phyloP scores from a whole-genome alignment of 2,113 vertebrate species.

The Chlorocebus sabaeus region DNA sequence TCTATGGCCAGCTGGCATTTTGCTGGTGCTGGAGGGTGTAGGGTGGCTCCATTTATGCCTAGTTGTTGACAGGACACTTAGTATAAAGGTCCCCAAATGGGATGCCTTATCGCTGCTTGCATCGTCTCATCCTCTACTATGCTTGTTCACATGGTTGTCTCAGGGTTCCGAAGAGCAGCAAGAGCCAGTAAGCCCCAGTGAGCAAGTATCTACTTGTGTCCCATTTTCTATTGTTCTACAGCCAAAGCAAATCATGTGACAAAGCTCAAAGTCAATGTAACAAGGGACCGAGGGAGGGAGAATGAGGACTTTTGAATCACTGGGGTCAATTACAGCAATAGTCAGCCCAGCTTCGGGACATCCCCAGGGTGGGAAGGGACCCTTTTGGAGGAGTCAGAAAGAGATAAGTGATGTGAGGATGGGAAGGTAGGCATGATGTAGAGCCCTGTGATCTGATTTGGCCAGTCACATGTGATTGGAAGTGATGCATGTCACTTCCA shows the following conservation, averaged over 20 bases:
- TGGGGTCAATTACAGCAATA: fast-evolving
- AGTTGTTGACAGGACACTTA: not conserved
- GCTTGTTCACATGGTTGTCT: not conserved
- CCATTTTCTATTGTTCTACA: not conserved
- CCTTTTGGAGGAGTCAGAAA: not conserved
- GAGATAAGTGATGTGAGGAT: not conserved
- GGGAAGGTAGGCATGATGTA: not conserved
- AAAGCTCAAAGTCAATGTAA: not conserved
- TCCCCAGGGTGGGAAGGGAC: not conserved
- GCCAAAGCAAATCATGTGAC: not conserved
- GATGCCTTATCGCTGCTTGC: not conserved
- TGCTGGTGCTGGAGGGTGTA: not conserved
- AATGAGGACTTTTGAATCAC: not conserved
- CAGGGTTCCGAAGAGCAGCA: not conserved
- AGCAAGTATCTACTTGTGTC: not conserved
- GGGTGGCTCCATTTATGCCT: not conserved
- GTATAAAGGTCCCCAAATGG: not conserved
- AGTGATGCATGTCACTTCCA: not conserved
- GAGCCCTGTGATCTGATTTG: not conserved
- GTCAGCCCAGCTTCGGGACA: not conserved
- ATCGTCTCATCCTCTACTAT: not conserved
- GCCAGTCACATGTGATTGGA: not conserved
- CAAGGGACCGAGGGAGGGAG: fast-evolving
- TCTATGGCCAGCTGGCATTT: not conserved
- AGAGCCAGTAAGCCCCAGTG: not conserved